Evolutionary conservation across 2,113 vertebrate genomes (phyloP).

Genomic region (Bubo blakistoni): DNA sequence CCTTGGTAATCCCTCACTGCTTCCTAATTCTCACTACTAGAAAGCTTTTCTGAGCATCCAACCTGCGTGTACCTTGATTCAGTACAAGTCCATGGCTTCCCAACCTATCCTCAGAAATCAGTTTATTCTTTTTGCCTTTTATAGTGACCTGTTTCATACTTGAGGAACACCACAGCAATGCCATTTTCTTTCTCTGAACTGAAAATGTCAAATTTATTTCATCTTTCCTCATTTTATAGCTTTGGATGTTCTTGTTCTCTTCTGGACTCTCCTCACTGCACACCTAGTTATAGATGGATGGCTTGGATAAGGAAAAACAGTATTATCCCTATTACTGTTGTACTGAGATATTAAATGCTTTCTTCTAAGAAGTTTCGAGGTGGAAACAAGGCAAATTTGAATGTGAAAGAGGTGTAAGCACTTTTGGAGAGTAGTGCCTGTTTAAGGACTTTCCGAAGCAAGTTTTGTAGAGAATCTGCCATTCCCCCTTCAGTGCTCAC

Average conservation of each 20-base stretch:
- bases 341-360: background rate
- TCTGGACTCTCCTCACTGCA: background rate
- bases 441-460: background rate
- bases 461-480: background rate
- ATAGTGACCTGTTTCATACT: background rate
- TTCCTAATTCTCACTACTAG: background rate
- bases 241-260: background rate
- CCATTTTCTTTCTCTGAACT: background rate
- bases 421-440: background rate
- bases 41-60: background rate
- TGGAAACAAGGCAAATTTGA: background rate
- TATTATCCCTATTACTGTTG: background rate
- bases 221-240: background rate
- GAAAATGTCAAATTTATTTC: background rate
- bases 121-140: background rate
- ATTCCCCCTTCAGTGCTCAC: background rate
- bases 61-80: background rate
- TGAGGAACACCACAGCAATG: background rate
- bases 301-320: background rate
- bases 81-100: background rate
- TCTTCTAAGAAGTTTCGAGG: background rate
- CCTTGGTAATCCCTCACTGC: background rate
- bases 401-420: background rate
- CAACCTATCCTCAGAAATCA: background rate
- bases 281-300: background rate